Conservation (phyloP, 2,797 vertebrate species). For the Falco berigora region DNA sequence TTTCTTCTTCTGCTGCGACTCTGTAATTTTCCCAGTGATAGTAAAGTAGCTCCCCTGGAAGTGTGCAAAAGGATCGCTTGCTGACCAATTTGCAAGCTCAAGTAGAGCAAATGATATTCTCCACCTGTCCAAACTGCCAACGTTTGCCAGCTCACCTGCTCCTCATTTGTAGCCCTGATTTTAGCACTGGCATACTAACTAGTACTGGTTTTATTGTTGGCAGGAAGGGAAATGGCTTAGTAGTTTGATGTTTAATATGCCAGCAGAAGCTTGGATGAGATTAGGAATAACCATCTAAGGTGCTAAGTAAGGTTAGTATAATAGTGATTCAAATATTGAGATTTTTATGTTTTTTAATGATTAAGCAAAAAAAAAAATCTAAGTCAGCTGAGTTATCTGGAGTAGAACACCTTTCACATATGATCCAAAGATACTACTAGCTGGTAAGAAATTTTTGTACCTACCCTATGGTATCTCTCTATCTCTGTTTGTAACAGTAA, state of each 20-base stretch:
- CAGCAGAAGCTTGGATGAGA: not conserved
- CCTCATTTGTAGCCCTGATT: not conserved
- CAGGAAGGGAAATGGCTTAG: slow-evolving; percentile 11
- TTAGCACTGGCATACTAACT: not conserved
- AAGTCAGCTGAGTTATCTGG: slow-evolving; percentile 4
- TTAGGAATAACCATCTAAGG: not conserved
- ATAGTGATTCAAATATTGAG: not conserved
- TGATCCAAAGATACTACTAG: slow-evolving; percentile 14
- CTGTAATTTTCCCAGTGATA: not conserved
- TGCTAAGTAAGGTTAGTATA: slow-evolving; percentile 19
- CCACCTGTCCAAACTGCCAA: slow-evolving; percentile 6
- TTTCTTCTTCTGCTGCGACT: slow-evolving; percentile 5
- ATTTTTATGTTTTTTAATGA: not conserved
- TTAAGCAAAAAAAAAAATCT: not conserved
- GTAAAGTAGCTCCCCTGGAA: not conserved
- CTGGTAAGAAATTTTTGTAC: slow-evolving; percentile 30
- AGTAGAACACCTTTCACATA: not conserved
- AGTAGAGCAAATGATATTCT: not conserved
- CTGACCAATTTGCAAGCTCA: not conserved
- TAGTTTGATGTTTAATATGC: not conserved
- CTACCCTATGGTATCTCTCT: slow-evolving; percentile 70
- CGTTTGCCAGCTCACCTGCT: slow-evolving; percentile 22
- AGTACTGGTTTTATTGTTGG: not conserved
- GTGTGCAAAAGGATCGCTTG: not conserved
- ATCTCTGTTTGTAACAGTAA: slow-evolving; percentile 71